phyloP scores from a whole-genome alignment of 2,113 vertebrate genomes.

The Chroicocephalus ridibundus region DNA sequence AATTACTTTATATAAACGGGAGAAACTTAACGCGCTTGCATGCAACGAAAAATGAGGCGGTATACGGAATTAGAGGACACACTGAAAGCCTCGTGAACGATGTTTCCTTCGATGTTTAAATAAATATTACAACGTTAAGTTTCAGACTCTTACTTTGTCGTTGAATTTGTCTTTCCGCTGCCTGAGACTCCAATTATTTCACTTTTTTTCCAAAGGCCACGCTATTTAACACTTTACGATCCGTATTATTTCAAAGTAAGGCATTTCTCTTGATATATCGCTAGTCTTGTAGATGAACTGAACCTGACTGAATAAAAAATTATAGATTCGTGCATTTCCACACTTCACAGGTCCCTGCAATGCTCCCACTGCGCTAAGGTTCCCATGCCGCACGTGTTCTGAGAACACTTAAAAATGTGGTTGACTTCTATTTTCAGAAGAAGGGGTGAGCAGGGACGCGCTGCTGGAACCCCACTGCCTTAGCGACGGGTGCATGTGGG shows the following conservation, averaged over 20 bases:
- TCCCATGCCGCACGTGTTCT: background rate
- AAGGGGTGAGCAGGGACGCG: background rate
- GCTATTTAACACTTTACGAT: background rate
- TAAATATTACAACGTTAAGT: background rate
- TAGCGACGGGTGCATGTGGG: rapidly evolving
- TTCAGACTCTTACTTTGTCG: background rate
- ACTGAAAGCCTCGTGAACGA: background rate
- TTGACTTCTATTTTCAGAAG: background rate
- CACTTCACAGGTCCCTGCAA: background rate
- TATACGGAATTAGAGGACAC: background rate
- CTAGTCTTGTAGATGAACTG: background rate
- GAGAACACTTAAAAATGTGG: background rate
- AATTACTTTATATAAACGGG: background rate
- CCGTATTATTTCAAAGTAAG: background rate
- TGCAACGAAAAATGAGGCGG: background rate
- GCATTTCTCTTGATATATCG: background rate
- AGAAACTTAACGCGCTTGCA: background rate
- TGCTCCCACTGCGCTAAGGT: background rate
- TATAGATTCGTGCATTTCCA: background rate
- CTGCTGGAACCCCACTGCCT: background rate
- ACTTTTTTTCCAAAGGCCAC: background rate
- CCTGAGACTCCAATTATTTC: background rate
- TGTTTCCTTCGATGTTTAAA: background rate
- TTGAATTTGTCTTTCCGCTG: background rate
- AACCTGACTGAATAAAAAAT: background rate